A percentile compares a stretch with the other conserved stretches of the same genome.
Evolutionary conservation across 1,140 invertebrate species (phyloP).

Genomic region (Platyscapa corneri): DNA sequence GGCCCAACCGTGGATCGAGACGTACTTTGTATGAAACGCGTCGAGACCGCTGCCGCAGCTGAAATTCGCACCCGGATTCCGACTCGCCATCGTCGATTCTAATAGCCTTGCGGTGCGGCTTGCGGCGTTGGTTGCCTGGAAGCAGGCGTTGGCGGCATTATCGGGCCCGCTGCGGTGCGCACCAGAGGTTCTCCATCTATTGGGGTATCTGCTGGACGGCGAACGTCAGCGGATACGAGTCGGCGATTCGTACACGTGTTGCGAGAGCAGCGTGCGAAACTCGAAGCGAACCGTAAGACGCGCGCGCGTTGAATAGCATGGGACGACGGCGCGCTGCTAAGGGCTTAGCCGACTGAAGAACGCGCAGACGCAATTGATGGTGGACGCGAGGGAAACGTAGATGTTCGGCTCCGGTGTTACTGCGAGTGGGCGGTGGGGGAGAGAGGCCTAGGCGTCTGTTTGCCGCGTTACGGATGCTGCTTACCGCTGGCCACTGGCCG

Average conservation of each 20-base stretch:
- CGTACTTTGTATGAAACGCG: constrained; percentile 71
- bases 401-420: not conserved
- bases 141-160: too few relatives aligned
- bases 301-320: constrained; percentile 55
- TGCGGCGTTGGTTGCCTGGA: too few relatives aligned
- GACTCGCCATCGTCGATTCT: constrained; percentile 36
- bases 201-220: too few relatives aligned
- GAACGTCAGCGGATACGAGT: not conserved
- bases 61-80: constrained; percentile 63
- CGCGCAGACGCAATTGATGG: not conserved
- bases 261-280: not conserved
- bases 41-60: constrained; percentile 72
- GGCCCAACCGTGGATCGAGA: constrained; percentile 81
- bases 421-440: too few relatives aligned
- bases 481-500: not conserved
- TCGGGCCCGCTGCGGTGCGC: too few relatives aligned
- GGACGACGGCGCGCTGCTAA: constrained; percentile 23
- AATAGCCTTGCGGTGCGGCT: not conserved
- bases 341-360: not conserved
- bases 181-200: too few relatives aligned
- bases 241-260: not conserved
- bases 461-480: not conserved
- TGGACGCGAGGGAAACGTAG: not conserved
- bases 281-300: constrained; percentile 42
- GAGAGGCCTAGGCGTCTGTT: not conserved